phyloP scores from a whole-genome alignment of 2,797 vertebrate genomes.

The Champsocephalus esox region DNA sequence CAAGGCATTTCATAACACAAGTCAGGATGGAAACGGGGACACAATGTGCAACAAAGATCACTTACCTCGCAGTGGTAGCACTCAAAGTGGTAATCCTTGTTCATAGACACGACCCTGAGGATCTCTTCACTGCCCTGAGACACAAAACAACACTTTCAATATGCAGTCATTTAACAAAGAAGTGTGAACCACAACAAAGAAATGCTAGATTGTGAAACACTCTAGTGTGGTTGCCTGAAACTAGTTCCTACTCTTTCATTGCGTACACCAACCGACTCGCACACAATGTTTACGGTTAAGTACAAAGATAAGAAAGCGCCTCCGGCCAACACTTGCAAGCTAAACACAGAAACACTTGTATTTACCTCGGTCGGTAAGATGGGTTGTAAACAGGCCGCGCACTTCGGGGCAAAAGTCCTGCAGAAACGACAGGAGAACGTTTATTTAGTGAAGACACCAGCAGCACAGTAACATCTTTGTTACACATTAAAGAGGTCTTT shows the following conservation, averaged over 20 bases:
- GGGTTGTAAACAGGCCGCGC: slow-evolving; percentile 91
- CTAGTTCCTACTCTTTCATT: background rate
- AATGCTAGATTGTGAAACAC: background rate
- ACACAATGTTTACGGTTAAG: background rate
- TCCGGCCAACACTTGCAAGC: background rate
- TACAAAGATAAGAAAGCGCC: background rate
- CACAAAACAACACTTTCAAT: background rate
- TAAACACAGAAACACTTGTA: background rate
- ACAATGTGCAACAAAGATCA: background rate
- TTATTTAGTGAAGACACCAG: slow-evolving; percentile 8
- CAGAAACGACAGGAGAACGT: slow-evolving; percentile 21
- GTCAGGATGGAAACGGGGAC: background rate
- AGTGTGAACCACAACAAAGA: background rate
- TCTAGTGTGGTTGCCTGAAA: background rate
- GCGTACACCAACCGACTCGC: background rate
- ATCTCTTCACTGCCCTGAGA: slow-evolving; percentile 91
- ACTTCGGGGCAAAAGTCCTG: slow-evolving; percentile 92
- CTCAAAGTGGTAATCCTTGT: slow-evolving; percentile 94
- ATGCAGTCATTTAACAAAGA: background rate
- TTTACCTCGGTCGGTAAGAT: slow-evolving; percentile 90
- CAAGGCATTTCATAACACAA: background rate
- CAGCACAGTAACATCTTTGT: background rate
- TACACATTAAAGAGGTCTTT: too few relatives aligned
- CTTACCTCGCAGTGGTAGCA: slow-evolving; percentile 94
- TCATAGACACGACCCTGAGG: slow-evolving; percentile 93